phyloP scores from a whole-genome alignment of 2,888 invertebrate genomes.

The Operophtera brumata region DNA sequence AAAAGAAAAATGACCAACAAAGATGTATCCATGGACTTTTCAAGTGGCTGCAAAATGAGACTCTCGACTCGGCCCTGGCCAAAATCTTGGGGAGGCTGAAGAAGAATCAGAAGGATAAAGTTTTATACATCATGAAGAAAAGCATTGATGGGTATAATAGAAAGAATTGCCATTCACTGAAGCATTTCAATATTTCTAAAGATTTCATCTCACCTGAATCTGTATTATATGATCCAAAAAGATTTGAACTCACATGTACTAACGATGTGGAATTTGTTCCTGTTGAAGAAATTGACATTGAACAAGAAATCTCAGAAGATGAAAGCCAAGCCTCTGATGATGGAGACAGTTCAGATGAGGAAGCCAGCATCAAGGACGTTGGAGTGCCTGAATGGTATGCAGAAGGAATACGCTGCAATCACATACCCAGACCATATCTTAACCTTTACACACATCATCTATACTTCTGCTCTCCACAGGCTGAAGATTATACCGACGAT shows the following conservation, averaged over 20 bases:
- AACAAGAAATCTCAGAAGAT: conserved; percentile 33
- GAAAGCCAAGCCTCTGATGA: conserved; percentile 41
- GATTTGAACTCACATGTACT: no score
- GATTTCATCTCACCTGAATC: conserved; percentile 16
- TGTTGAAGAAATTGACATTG: conserved; percentile 27
- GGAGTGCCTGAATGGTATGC: conserved; percentile 83
- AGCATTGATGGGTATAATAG: conserved; percentile 84
- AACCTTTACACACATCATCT: conserved; percentile 84
- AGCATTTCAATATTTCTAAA: conserved; percentile 73
- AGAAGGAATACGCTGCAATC: conserved; percentile 80
- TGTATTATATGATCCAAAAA: background rate
- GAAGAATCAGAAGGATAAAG: conserved; percentile 72
- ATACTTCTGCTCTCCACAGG: conserved; percentile 85
- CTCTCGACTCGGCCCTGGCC: conserved; percentile 84
- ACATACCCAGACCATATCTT: conserved; percentile 84
- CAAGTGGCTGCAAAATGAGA: conserved; percentile 87
- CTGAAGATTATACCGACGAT: conserved; percentile 83
- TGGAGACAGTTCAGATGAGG: conserved; percentile 30
- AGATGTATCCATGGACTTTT: conserved; percentile 86
- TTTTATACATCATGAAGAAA: conserved; percentile 81
- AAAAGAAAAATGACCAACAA: conserved; percentile 82
- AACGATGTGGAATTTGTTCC: no score
- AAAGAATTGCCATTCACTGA: conserved; percentile 79
- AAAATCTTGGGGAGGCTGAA: conserved; percentile 84
- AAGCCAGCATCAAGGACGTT: conserved; percentile 44